These are phyloP conservation scores for Agrotis exclamationis DNA, from an alignment of 2,888 invertebrate genomes.

Conservation along the genomic window DNA sequence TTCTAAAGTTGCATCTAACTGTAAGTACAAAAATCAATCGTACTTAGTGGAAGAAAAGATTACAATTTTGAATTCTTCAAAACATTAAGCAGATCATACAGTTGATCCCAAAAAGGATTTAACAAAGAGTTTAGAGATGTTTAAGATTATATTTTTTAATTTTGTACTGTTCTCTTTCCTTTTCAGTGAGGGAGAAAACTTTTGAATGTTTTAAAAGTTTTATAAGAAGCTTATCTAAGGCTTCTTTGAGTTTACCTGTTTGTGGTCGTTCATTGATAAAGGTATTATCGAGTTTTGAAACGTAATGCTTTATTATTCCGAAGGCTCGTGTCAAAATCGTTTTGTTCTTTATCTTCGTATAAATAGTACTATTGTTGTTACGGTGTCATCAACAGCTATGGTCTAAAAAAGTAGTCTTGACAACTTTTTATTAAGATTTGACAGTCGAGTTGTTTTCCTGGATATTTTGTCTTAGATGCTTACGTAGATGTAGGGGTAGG, in stretches of 20 bases:
- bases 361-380: slow-evolving; percentile 22
- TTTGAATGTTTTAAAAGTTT: slow-evolving; percentile 44
- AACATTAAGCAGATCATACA: slow-evolving; percentile 31
- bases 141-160: slow-evolving; percentile 51
- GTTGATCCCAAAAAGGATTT: slow-evolving; percentile 40
- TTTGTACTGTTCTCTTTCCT: slow-evolving; percentile 44
- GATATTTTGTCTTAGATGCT: neutral
- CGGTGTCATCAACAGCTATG: neutral
- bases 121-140: slow-evolving; percentile 24
- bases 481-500: too few relatives aligned
- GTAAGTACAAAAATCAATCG: neutral
- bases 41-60: slow-evolving; percentile 9
- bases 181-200: slow-evolving; percentile 37
- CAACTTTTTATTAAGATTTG: neutral
- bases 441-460: neutral
- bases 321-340: slow-evolving; percentile 23
- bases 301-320: slow-evolving; percentile 9
- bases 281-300: slow-evolving; percentile 32
- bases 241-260: slow-evolving; percentile 55
- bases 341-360: slow-evolving; percentile 11
- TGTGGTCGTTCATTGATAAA: slow-evolving; percentile 31
- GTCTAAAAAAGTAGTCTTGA: neutral
- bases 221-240: slow-evolving; percentile 51
- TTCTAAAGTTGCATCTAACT: neutral
- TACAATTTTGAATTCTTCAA: slow-evolving; percentile 16